Conservation (phyloP, 2,797 vertebrate genomes). For the Myotis vivesi region DNA sequence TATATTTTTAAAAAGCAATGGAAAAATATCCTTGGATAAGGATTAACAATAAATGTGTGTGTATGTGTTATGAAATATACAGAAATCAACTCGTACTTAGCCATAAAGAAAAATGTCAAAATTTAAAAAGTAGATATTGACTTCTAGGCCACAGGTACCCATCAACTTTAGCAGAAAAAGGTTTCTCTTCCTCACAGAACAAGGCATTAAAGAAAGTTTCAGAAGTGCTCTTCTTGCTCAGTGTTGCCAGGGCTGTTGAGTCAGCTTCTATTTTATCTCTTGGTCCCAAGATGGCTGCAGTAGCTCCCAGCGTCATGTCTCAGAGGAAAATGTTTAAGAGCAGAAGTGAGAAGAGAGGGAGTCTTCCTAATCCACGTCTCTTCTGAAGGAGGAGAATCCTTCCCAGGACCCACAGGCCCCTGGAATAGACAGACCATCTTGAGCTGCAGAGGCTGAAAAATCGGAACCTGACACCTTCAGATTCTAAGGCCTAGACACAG, state of each 20-base stretch:
- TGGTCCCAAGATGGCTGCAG: background rate
- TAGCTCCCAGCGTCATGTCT: background rate
- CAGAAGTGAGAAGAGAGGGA: background rate
- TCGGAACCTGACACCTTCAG: background rate
- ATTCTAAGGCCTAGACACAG: slow-evolving; percentile 14
- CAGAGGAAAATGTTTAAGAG: background rate
- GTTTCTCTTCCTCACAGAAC: background rate
- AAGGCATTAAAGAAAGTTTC: background rate
- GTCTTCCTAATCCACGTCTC: background rate
- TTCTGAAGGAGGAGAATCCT: background rate
- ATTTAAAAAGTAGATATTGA: background rate
- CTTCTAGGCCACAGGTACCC: background rate
- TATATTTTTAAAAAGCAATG: no score
- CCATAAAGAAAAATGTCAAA: background rate
- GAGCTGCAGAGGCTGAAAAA: background rate
- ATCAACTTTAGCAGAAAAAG: background rate
- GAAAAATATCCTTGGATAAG: no score
- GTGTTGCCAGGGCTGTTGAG: background rate
- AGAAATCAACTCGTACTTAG: background rate
- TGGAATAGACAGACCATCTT: background rate
- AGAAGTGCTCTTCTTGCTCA: background rate
- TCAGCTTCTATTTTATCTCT: background rate
- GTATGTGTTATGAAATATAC: background rate
- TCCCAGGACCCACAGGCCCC: background rate
- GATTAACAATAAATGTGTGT: no score